Percentiles rank a stretch among this genome's conserved stretches.
Conservation (phyloP, 2,113 vertebrate genomes). For the Copsychus sechellarum region DNA sequence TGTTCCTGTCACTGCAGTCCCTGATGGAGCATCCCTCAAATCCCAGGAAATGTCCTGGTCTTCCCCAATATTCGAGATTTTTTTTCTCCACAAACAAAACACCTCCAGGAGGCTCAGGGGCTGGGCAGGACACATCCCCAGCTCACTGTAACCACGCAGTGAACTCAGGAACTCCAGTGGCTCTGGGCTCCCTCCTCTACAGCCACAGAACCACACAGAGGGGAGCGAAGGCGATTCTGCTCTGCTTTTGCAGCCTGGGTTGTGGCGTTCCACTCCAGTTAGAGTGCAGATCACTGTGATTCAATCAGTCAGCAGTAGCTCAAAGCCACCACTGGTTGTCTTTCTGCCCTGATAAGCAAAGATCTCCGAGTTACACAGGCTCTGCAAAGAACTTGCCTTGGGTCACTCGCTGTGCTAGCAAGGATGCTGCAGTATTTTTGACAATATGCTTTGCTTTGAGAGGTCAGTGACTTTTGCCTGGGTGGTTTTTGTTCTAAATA, state of each 20-base stretch:
- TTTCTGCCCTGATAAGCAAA: constrained; percentile 74
- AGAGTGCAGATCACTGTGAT: constrained; percentile 57
- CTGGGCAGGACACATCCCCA: neutral
- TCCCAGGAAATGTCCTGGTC: neutral
- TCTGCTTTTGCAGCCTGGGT: neutral
- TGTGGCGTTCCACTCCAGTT: constrained; percentile 57
- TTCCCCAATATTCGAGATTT: neutral
- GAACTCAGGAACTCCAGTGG: neutral
- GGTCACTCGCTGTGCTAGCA: constrained; percentile 55
- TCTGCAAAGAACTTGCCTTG: constrained; percentile 38
- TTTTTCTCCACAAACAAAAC: neutral
- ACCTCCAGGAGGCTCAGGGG: neutral
- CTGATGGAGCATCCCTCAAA: neutral
- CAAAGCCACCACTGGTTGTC: constrained; percentile 70
- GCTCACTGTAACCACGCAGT: accelerated
- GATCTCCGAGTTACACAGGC: constrained; percentile 23
- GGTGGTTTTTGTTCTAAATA: constrained; percentile 32
- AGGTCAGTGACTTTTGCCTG: constrained; percentile 55
- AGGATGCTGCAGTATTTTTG: constrained; percentile 64
- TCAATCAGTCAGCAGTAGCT: constrained; percentile 70
- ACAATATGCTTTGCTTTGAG: constrained; percentile 68
- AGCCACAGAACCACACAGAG: neutral
- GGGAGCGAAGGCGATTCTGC: neutral
- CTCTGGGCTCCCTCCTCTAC: neutral
- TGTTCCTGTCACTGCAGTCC: neutral